Conservation (phyloP, 2,113 vertebrate species). For the Tonatia bakeri region DNA sequence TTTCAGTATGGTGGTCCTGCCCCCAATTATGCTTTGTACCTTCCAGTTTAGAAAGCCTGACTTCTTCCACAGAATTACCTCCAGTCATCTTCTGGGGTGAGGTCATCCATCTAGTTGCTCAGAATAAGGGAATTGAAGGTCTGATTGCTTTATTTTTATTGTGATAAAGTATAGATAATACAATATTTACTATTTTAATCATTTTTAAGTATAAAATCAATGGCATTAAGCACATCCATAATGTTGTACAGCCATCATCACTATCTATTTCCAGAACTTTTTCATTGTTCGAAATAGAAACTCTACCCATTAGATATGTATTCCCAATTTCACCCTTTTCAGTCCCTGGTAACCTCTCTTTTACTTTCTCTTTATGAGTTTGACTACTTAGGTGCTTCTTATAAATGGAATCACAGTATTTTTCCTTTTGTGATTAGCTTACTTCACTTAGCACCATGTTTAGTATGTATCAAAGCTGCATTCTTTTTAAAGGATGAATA, state of each 20-base stretch:
- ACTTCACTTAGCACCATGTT: background rate
- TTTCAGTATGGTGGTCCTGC: background rate
- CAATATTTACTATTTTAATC: background rate
- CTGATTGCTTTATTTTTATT: background rate
- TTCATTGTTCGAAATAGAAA: background rate
- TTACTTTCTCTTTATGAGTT: background rate
- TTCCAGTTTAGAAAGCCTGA: background rate
- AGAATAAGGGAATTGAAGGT: no score
- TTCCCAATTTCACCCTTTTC: background rate
- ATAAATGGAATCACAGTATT: background rate
- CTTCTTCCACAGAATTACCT: background rate
- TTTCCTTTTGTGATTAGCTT: background rate
- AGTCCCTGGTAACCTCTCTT: background rate
- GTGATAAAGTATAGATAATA: background rate
- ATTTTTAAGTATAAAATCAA: background rate
- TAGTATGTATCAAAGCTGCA: background rate
- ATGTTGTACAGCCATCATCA: background rate
- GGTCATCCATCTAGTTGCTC: background rate
- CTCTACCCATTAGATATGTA: background rate
- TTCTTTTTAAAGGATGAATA: background rate
- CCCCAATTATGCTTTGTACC: background rate
- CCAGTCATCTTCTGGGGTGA: background rate
- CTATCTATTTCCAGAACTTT: background rate
- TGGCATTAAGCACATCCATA: background rate
- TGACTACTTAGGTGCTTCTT: background rate